Evolutionary conservation across 1,140 invertebrate species (phyloP), one percentile per base, ranked within the genome.

Genomic region (Dinoponera quadriceps): DNA sequence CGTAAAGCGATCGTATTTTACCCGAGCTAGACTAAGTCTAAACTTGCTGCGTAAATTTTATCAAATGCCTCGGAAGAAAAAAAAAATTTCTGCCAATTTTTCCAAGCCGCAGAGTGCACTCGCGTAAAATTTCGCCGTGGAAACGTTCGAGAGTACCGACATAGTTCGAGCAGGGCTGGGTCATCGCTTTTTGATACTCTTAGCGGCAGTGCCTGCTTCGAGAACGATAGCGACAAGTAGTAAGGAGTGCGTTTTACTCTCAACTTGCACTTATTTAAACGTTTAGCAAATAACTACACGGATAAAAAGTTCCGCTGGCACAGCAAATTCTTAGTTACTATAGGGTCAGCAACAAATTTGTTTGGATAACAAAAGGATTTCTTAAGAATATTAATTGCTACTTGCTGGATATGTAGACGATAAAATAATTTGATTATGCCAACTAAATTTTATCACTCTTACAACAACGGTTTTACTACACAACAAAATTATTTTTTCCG

Each of bases 1-100:
- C 60, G 25, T 27, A 18, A 29, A 65, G 27, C 9, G 44, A 14
- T 22, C 14, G 9, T 75, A 65, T 65, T 65, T 75, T 51, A 65
- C 9, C n/a, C 18, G 33, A 62, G 11, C 33, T 16, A 20, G 22
- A 48, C 5, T 18, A 0, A 18, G 20, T 51, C 65, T 27, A 60
- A 73, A 73, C 1, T 51, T 20, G 3, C 25, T 51, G 14, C 14
- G 44, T 62, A 51, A 65, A 65, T 16, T 65, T 65, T 65, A 22
- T 65, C 20, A 75, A 75, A 20, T 1, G 14, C 16, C 18, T 51
- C 7, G 11, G 3, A 44, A 11, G 38, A 11, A 75, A 22, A 65
- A 14, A 33, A 33, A 33, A 0, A 25, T 33, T 25, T 22, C 22
- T 11, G 27, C 2, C 59, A 65, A 75, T 65, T 51, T 51, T 11